phyloP scores from a whole-genome alignment of 2,113 vertebrate genomes.

The Oreotrochilus melanogaster region DNA sequence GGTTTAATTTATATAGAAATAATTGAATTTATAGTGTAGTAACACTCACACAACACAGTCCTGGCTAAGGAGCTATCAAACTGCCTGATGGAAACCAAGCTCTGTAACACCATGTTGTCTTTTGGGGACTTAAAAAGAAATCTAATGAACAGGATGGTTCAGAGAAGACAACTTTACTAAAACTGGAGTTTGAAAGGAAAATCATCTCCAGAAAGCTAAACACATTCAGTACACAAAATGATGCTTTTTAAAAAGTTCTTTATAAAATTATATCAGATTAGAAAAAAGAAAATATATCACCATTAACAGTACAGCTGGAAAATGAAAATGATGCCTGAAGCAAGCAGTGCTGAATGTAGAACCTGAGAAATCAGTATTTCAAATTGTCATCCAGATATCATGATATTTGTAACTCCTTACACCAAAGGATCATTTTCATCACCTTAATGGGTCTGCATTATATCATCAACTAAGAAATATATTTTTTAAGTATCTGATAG shows the following conservation, averaged over 20 bases:
- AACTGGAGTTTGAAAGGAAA: neutral
- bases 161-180: neutral
- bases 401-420: neutral
- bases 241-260: neutral
- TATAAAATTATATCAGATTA: neutral
- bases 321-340: neutral
- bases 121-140: neutral
- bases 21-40: neutral
- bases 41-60: neutral
- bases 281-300: rapidly evolving
- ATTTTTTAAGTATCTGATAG: neutral
- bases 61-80: neutral
- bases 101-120: neutral
- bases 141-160: neutral
- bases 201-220: neutral
- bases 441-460: neutral
- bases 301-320: rapidly evolving
- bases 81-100: neutral
- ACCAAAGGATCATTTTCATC: neutral
- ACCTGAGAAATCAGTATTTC: neutral
- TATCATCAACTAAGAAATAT: neutral
- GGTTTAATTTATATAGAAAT: constrained; percentile 13
- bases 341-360: neutral
- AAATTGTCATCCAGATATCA: neutral
- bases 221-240: neutral